Evolutionary conservation across 2,113 vertebrate species (phyloP).

Genomic region (Gila orcuttii): DNA sequence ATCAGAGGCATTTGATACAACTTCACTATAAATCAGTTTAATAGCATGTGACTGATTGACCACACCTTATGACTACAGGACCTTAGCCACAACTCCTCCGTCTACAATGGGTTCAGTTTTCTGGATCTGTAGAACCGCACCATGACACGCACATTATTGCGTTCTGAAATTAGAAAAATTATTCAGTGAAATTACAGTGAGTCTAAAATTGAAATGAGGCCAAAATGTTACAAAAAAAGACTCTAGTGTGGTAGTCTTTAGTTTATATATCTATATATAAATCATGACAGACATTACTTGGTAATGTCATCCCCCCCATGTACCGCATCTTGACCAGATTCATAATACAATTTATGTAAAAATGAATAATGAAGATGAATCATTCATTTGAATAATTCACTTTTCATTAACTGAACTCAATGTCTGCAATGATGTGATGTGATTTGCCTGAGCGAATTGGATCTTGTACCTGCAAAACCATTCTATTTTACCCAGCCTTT

Average conservation of each 20-base stretch:
- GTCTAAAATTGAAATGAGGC: background rate
- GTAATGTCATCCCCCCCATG: background rate
- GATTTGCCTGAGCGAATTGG: constrained; percentile 19
- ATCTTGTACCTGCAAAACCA: constrained; percentile 18
- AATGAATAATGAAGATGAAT: constrained; percentile 16
- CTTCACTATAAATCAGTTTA: constrained; percentile 43
- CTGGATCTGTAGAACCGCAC: background rate
- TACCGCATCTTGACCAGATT: background rate
- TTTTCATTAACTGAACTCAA: constrained; percentile 10
- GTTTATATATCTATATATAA: background rate
- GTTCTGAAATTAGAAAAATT: background rate
- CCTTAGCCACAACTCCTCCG: constrained; percentile 1
- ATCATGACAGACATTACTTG: background rate
- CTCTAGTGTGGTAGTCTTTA: background rate
- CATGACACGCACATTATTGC: background rate
- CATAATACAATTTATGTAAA: background rate
- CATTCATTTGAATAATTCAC: constrained; percentile 35
- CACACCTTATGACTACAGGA: constrained; percentile 23
- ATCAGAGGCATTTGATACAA: constrained; percentile 34
- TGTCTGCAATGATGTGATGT: constrained; percentile 18
- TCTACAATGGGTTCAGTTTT: constrained; percentile 4
- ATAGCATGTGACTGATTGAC: constrained; percentile 46
- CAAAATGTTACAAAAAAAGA: background rate
- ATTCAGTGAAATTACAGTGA: background rate
- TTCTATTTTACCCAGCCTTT: background rate